Evolutionary conservation across 2,797 vertebrate species (phyloP), one percentile per base, ranked within the genome.

Genomic region (Mionectes olivaceus): DNA sequence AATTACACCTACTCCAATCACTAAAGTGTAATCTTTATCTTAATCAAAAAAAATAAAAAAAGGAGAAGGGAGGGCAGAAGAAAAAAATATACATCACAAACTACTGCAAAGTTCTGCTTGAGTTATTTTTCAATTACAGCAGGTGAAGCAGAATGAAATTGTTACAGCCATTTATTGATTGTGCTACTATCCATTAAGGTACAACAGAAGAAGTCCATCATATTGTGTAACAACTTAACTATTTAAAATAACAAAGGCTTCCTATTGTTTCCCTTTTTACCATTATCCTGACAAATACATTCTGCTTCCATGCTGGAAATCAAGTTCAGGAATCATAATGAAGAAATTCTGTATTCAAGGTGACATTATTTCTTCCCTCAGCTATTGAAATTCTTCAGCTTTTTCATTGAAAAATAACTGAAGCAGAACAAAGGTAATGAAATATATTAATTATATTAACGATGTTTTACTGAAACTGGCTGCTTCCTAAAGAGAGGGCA

Each of bases 141-240:
- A 98, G 97, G 97, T 96, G 98, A 98, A 98, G 98, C 98, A 98
- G 98, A 99, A 98, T 98, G 90, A 98, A 98, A 98, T 98, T 98
- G 98, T 98, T 98, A 98, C 98, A 98, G 98, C 98, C 98, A 98
- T 98, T 98, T 99, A 99, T 99, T 98, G 98, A 99, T 98, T 98
- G 98, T 97, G 98, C 97, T 98, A 97, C 98, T 98, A 97, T 98
- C 98, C 97, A 98, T 99, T 98, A 98, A 98, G 97, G 98, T 97
- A 98, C 98, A 98, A 98, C 98, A 98, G 98, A 98, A 98, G 98
- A 98, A 98, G 98, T 98, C 98, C 98, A 98, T 98, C 98, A 98
- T 98, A 97, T 98, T 98, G 97, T 98, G 98, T 98, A 98, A 98
- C 98, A 98, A 98, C 98, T 98, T 98, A 98, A 98, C 97, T 98